phyloP scores from a whole-genome alignment of 2,113 vertebrate genomes.

The Corythaixoides concolor region DNA sequence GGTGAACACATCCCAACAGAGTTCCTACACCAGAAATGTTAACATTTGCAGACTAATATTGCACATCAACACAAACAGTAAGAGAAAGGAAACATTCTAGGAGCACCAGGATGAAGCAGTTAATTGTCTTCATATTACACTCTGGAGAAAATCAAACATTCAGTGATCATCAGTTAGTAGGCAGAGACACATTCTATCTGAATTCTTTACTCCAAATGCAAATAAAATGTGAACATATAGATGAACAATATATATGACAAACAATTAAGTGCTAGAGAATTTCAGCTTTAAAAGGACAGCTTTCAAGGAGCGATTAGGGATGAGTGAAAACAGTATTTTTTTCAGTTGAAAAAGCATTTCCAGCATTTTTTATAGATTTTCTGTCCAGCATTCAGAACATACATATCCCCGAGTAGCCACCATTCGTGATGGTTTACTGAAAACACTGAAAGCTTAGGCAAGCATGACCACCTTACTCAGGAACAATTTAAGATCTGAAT shows the following conservation, averaged over 20 bases:
- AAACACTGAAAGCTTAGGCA: background rate
- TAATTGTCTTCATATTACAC: background rate
- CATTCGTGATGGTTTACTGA: background rate
- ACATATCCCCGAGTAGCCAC: background rate
- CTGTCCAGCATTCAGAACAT: background rate
- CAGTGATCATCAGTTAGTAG: background rate
- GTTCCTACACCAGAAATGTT: background rate
- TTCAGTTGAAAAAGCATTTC: background rate
- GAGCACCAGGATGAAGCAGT: background rate
- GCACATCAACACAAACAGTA: background rate
- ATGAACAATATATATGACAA: background rate
- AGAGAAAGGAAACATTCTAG: background rate
- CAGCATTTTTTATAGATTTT: background rate
- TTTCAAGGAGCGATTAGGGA: rapidly evolving
- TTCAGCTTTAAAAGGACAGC: background rate
- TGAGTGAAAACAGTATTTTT: background rate
- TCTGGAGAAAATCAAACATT: background rate
- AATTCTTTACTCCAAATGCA: background rate
- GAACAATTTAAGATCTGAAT: background rate
- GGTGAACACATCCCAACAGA: background rate
- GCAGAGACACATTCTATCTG: background rate
- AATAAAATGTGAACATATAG: background rate
- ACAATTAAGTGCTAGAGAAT: background rate
- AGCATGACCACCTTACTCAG: background rate
- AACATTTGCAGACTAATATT: background rate